A percentile compares a stretch with the other conserved stretches of the same genome.
phyloP scores from a whole-genome alignment of 2,888 invertebrate genomes.

The Alsophila aescularia region DNA sequence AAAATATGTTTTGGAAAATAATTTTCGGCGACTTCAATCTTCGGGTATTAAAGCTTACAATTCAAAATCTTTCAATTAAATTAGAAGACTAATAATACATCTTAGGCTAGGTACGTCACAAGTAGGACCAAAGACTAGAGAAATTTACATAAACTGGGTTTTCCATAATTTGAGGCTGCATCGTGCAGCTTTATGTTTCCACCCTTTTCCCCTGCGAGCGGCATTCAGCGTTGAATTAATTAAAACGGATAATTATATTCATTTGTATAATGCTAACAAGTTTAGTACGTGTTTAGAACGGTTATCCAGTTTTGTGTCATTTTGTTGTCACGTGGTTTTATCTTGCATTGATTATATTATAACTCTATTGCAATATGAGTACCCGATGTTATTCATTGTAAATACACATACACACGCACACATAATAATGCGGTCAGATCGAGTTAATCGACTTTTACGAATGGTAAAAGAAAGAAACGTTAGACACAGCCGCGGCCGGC shows the following conservation, averaged over 20 bases:
- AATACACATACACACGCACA: no score
- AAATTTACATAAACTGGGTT: slow-evolving; percentile 40
- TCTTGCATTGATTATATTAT: no score
- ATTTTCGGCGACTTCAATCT: no score
- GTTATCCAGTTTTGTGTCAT: slow-evolving; percentile 13
- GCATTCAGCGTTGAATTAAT: slow-evolving; percentile 57
- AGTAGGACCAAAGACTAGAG: slow-evolving; percentile 25
- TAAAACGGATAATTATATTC: slow-evolving; percentile 61
- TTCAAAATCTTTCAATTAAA: no score
- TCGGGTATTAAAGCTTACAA: no score
- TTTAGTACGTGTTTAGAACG: slow-evolving; percentile 30
- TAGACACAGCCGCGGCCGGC: no score
- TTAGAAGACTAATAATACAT: no score
- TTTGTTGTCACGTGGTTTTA: background rate
- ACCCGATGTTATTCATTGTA: background rate
- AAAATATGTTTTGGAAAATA: no score
- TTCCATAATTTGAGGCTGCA: slow-evolving; percentile 52
- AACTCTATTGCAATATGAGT: background rate
- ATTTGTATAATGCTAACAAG: slow-evolving; percentile 47
- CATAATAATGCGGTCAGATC: no score
- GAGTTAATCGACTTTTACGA: no score
- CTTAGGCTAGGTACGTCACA: no score
- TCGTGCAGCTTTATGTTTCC: slow-evolving; percentile 45
- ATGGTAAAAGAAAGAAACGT: no score
- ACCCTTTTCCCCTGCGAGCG: slow-evolving; percentile 46